Evolutionary conservation across 2,797 vertebrate species (phyloP).

Genomic region (Artibeus jamaicensis): DNA sequence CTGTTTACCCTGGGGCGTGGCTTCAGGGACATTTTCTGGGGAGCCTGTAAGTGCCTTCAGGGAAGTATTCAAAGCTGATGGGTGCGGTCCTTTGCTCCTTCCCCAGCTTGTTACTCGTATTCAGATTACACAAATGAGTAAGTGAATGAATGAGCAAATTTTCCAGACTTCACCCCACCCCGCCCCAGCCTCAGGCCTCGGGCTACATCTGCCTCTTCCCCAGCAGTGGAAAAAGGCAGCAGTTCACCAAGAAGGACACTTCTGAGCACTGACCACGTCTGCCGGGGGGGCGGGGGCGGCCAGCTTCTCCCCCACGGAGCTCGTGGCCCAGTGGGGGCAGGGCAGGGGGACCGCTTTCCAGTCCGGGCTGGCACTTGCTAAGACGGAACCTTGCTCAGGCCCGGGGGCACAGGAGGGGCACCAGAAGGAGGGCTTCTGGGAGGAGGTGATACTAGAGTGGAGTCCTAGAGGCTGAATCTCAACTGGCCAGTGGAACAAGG

Average conservation of each 20-base stretch:
- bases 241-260: neutral
- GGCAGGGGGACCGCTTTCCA: neutral
- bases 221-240: neutral
- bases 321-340: fast-evolving
- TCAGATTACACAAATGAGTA: neutral
- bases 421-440: neutral
- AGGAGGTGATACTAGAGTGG: neutral
- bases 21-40: neutral
- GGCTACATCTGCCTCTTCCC: neutral
- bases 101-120: no score
- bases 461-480: neutral
- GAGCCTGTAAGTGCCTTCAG: neutral
- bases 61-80: neutral
- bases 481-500: neutral
- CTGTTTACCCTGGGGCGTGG: neutral
- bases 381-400: neutral
- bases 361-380: neutral
- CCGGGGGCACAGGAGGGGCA: neutral
- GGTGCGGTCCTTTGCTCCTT: neutral
- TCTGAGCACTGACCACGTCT: fast-evolving
- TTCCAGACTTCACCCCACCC: neutral
- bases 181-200: neutral
- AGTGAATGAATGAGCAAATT: neutral
- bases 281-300: no score
- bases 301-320: neutral